Conservation (phyloP, 1,140 invertebrate species). For the Latrodectus geometricus region DNA sequence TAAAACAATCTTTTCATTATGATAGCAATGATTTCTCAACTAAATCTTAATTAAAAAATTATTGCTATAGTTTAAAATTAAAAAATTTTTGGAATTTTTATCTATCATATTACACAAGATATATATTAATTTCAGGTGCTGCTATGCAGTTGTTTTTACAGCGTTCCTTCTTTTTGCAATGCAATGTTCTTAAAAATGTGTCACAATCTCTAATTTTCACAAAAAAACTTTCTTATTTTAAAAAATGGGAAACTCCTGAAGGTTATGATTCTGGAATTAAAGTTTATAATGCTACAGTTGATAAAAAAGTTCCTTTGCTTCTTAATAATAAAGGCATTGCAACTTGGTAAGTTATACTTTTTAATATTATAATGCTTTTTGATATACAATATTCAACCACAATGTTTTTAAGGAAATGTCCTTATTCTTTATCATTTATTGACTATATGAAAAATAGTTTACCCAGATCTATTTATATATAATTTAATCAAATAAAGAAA, state of each 20-base stretch:
- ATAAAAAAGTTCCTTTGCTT: conserved; percentile 66
- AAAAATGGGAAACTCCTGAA: conserved; percentile 65
- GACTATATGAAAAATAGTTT: background rate
- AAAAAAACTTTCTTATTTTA: conserved; percentile 4
- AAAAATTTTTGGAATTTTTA: too few relatives aligned
- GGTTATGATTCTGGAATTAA: conserved; percentile 66
- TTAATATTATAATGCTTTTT: background rate
- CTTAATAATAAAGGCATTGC: conserved; percentile 51
- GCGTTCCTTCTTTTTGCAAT: too few relatives aligned
- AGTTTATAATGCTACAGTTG: conserved; percentile 66
- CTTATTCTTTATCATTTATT: background rate
- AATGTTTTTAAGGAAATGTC: background rate
- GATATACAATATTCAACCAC: background rate
- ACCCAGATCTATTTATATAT: background rate
- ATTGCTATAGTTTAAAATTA: too few relatives aligned
- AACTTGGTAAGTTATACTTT: conserved; percentile 30
- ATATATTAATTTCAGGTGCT: too few relatives aligned
- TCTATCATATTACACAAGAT: too few relatives aligned
- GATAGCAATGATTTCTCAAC: too few relatives aligned
- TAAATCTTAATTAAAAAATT: too few relatives aligned
- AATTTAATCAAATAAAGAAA: too few relatives aligned
- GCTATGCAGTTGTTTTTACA: too few relatives aligned
- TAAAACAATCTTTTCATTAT: too few relatives aligned
- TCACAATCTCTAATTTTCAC: background rate
- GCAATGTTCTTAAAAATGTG: too few relatives aligned